phyloP scores from a whole-genome alignment of 2,888 invertebrate species.

The Chymomyza fuscimana region DNA sequence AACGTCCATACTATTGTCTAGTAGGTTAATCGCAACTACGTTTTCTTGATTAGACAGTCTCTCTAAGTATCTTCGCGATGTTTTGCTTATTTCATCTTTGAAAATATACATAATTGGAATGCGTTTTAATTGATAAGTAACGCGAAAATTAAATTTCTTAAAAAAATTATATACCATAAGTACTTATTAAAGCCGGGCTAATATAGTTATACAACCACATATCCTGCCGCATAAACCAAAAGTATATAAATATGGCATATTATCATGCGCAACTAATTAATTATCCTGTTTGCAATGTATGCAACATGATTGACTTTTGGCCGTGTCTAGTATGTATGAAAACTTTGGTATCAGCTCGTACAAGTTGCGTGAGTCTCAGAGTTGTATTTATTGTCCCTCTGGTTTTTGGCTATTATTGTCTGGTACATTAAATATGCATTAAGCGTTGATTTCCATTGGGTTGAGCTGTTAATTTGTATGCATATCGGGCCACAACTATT shows the following conservation, averaged over 20 bases:
- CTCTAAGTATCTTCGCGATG: too few species aligned
- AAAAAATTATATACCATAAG: too few species aligned
- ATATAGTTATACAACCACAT: too few species aligned
- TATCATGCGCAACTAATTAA: background rate
- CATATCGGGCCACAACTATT: slow-evolving; percentile 20
- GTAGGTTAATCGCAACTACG: too few species aligned
- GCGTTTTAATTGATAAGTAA: too few species aligned
- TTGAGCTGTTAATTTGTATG: slow-evolving; percentile 41
- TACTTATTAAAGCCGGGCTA: too few species aligned
- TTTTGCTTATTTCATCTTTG: too few species aligned
- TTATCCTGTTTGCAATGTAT: background rate
- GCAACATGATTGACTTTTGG: background rate
- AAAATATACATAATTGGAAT: too few species aligned
- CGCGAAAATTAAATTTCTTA: too few species aligned
- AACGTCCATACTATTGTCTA: too few species aligned
- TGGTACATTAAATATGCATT: slow-evolving; percentile 68
- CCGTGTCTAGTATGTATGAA: background rate
- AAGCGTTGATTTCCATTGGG: slow-evolving; percentile 45
- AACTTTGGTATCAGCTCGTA: slow-evolving; percentile 59
- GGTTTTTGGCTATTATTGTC: slow-evolving; percentile 27
- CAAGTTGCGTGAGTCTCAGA: slow-evolving; percentile 42
- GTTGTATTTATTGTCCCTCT: slow-evolving; percentile 28
- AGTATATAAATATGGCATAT: background rate
- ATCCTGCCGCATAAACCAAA: background rate
- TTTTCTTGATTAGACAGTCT: too few species aligned